Percentiles rank a stretch among this genome's conserved stretches.
Conservation (phyloP, 2,888 invertebrate species). For the Diaphora mendica region DNA sequence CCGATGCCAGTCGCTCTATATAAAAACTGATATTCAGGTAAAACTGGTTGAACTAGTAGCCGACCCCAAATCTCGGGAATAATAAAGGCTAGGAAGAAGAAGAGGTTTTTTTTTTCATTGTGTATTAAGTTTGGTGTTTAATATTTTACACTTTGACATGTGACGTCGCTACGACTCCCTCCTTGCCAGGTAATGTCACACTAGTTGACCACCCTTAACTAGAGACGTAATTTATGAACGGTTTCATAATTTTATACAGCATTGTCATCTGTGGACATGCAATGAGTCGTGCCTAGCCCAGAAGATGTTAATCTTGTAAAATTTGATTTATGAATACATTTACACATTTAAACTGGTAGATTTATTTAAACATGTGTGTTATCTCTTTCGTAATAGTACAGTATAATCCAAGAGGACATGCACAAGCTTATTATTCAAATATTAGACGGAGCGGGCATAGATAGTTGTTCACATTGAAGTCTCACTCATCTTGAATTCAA, state of each 20-base stretch:
- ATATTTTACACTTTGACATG: background rate
- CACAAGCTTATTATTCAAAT: slow-evolving; percentile 57
- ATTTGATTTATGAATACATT: slow-evolving; percentile 47
- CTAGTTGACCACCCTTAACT: background rate
- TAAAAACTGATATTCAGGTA: too few species aligned
- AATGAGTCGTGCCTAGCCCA: slow-evolving; percentile 59
- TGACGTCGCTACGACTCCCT: background rate
- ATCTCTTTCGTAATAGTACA: slow-evolving; percentile 57
- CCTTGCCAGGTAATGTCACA: background rate
- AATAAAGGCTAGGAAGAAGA: too few species aligned
- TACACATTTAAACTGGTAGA: slow-evolving; percentile 55
- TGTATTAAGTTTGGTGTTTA: too few species aligned
- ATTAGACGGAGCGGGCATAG: slow-evolving; percentile 54
- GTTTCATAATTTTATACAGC: background rate
- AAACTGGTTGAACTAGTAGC: too few species aligned
- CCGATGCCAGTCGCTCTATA: too few species aligned
- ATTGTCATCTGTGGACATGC: slow-evolving; percentile 61
- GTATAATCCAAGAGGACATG: slow-evolving; percentile 56
- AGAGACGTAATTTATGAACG: background rate
- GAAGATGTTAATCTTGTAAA: slow-evolving; percentile 64
- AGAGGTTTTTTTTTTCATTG: too few species aligned
- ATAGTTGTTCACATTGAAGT: slow-evolving; percentile 59
- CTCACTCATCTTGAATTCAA: slow-evolving; percentile 44
- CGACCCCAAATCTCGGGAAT: too few species aligned
- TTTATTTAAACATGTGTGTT: slow-evolving; percentile 47